These are phyloP conservation scores for Manis pentadactyla DNA, from an alignment of 2,797 vertebrate species.

Conservation along the genomic window DNA sequence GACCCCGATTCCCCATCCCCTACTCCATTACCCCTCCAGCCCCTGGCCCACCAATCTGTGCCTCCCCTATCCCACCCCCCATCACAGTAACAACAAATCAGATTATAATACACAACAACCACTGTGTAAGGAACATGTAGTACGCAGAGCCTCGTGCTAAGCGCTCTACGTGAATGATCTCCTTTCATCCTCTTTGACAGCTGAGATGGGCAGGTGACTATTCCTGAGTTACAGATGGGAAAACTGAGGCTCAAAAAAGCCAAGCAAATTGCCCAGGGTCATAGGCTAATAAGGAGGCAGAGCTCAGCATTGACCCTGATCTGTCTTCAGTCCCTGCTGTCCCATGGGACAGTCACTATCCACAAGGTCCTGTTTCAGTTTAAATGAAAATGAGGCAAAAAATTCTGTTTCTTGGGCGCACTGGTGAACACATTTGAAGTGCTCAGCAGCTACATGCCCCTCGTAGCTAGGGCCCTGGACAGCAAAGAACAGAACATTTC, in stretches of 20 bases:
- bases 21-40: neutral
- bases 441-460: too few relatives aligned
- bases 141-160: rapidly evolving
- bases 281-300: too few relatives aligned
- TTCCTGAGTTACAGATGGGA: neutral
- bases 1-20: too few relatives aligned
- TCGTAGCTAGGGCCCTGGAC: neutral
- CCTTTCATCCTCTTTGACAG: neutral
- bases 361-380: neutral
- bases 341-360: neutral
- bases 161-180: neutral
- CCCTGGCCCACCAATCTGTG: neutral
- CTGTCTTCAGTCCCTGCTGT: neutral
- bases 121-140: neutral
- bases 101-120: neutral
- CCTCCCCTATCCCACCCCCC: neutral
- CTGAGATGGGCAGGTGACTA: neutral
- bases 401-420: neutral
- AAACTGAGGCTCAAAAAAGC: neutral
- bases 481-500: neutral
- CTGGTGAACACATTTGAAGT: neutral
- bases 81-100: neutral
- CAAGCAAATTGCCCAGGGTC: neutral
- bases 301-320: neutral
- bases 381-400: neutral